Evolutionary conservation across 2,797 vertebrate genomes (phyloP), one percentile per base, ranked within the genome.

Genomic region (Sylvilagus floridanus): DNA sequence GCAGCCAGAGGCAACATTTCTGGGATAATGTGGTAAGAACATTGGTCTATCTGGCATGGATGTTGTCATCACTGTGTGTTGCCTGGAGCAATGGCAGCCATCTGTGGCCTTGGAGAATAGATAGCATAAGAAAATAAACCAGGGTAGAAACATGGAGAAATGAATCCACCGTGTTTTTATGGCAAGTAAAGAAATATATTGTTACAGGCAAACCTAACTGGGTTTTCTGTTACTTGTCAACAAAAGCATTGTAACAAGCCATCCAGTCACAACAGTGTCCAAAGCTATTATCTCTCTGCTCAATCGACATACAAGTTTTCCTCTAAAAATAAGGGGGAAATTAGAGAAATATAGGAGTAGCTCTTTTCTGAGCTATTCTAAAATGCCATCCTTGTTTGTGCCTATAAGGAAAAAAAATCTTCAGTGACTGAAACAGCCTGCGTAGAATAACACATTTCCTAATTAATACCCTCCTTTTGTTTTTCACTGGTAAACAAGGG

Each of bases 401-500:
- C n/a, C 57, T 76, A 8, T 63, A 26, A 3, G 60, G 2, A 13
- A 47, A 85, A 42, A 69, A 57, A 88, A 5, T 24, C 10, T 12
- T 84, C 32, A 35, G 37, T 42, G 22, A 14, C 77, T 83, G 21
- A 71, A 81, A 60, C 54, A 57, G 52, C 75, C 28, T 37, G 92
- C 16, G n/a, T 77, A 24, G 26, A 84, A 32, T 12, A 22, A 84
- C 8, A 65, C 77, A 85, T 60, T 76, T 69, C n/a, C 50, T 60
- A 35, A 87, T 72, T 76, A 82, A 90, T 77, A 75, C n/a, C 60
- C 57, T 32, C 24, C 1, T 37, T 0, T 94, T 95, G 84, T 96
- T 88, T 87, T 26, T 28, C 13, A 62, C 84, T 68, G 69, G 50
- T 91, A 94, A 96, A 91, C 84, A 96, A 96, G 96, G 85, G 84